Evolutionary conservation across 2,113 vertebrate genomes (phyloP), one percentile per base, ranked within the genome.

Genomic region (Trachemys scripta): DNA sequence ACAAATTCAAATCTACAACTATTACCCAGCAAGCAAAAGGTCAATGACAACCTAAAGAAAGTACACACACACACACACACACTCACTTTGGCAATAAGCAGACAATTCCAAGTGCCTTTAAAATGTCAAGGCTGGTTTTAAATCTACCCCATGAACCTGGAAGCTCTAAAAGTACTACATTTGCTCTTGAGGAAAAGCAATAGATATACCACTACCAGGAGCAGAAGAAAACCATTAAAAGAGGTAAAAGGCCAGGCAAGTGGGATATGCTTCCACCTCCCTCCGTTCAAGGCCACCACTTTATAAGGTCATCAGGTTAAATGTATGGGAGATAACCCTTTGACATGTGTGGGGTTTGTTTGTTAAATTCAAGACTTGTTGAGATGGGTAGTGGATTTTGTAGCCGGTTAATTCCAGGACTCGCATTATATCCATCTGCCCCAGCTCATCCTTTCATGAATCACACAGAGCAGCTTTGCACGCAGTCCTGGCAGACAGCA

Each of bases 21-120:
- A 0, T 4, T 1, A 1, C 69, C 16, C 14, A 65, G n/a, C 35
- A 50, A 88, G 83, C 85, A 84, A 65, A 8, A 57, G 54, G 79
- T 69, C 84, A 9, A 81, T 1, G 4, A 22, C 51, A 6, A 7
- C 75, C 42, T 5, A 0, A 72, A 80, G 84, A 50, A 83, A 35
- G 0, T 29, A 2, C 20, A 1, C 0, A 8, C 25, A 47, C 0
- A 2, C 20, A 1, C 0, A 8, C 25, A 47, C 0, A 1, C 0
- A 13, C 1, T 20, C 7, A 0, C 8, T 80, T 79, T 16, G 2
- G 84, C 51, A 13, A 31, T 47, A 10, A 72, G 1, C 5, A 4
- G 38, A 6, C 10, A 0, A 16, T 3, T 6, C 69, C 82, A 6
- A 47, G 49, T 1, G 1, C 3, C 75, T 22, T 84, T 6, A 5